phyloP scores from a whole-genome alignment of 2,888 invertebrate species.

The Aphidoletes aphidimyza region DNA sequence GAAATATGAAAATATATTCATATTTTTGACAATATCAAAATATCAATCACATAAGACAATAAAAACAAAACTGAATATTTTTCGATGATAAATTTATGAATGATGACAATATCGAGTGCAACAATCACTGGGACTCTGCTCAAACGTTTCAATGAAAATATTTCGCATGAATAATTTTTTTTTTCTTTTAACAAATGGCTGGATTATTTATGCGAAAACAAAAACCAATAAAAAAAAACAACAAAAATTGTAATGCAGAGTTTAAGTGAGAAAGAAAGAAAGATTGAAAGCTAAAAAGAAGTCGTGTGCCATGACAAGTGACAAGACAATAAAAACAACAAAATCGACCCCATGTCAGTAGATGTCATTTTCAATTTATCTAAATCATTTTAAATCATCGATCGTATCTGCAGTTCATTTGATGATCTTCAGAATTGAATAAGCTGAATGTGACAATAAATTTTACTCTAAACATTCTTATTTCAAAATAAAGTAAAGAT shows the following conservation, averaged over 20 bases:
- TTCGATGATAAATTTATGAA: background rate
- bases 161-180: conserved; percentile 34
- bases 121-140: background rate
- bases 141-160: background rate
- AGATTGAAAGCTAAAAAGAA: no score
- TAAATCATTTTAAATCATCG: no score
- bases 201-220: conserved; percentile 47
- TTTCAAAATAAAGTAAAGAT: background rate
- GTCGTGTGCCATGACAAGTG: no score
- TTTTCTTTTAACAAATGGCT: conserved; percentile 21
- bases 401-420: background rate
- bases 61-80: conserved; percentile 1
- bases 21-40: conserved; percentile 28
- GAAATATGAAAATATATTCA: no score
- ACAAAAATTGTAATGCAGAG: no score
- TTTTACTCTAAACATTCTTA: background rate
- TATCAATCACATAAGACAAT: background rate
- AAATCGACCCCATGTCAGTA: no score
- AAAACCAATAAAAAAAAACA: no score
- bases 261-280: no score
- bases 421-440: background rate
- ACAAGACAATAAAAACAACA: no score
- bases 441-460: conserved; percentile 45
- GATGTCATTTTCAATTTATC: no score
- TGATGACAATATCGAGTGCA: background rate